Evolutionary conservation across 2,888 invertebrate genomes (phyloP), one percentile per base, ranked within the genome.

Genomic region (Nasonovia ribisnigri): DNA sequence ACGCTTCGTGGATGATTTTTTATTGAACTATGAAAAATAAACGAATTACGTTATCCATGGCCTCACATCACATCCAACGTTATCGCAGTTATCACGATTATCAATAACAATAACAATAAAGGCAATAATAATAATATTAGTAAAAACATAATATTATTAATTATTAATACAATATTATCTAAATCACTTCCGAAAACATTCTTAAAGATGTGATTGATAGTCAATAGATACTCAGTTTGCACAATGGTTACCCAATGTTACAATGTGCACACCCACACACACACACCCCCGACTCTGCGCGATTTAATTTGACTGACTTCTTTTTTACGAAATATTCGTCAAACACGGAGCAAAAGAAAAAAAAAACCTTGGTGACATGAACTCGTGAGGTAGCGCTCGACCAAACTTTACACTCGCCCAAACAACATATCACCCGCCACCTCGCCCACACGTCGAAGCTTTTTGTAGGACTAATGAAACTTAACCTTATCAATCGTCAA

Each of bases 31-130:
- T 5, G 42, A 84, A 42, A 84, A 84, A 84, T 11, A 43, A 43
- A 26, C 43, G 43, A 43, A 84, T 42, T 43, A 43, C 43, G 43
- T 84, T 84, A 84, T 26, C 43, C 11, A 4, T 84, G 26, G 6
- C 24, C 43, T 26, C 11, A 84, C 11, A 84, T 84, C 10, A 42
- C 26, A 67, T 67, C 16, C 13, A 36, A 67, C 43, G 84, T 84
- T 84, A 84, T 84, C 84, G 42, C 42, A 16, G 36, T 42, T 20
- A 42, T 42, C 84, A 43, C 84, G 42, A 26, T 84, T 26, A 26
- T 84, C 67, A 67, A 67, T 67, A 67, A 67, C 67, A 67, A n/a
- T 67, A 67, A 67, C 67, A n/a, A n/a, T n/a, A 67, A 67, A n/a
- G 16, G 13, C n/a, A 67, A 36, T 67, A 67, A 67, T 67, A 67